These are phyloP conservation scores for Parascotia fuliginaria DNA, from an alignment of 2,888 invertebrate genomes.

Conservation along the genomic window DNA sequence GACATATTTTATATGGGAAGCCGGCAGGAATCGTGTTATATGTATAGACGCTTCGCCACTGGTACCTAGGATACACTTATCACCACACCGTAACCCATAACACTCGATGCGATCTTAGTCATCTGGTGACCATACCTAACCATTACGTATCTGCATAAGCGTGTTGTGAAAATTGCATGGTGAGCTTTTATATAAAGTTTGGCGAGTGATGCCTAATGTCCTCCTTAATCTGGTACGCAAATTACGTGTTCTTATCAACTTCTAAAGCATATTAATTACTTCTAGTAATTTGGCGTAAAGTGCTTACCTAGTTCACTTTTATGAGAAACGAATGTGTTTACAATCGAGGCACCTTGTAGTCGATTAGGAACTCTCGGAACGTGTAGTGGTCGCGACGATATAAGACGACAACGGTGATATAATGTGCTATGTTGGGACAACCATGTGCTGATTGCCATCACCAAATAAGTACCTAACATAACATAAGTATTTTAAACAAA, in stretches of 20 bases:
- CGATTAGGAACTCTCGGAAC: constrained; percentile 11
- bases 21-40: too few species aligned
- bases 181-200: neutral
- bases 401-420: constrained; percentile 10
- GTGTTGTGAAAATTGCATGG: neutral
- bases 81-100: too few species aligned
- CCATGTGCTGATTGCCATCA: neutral
- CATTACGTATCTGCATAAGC: too few species aligned
- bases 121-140: too few species aligned
- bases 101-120: too few species aligned
- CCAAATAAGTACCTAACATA: neutral
- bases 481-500: neutral
- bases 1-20: too few species aligned
- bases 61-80: too few species aligned
- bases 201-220: neutral
- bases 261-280: constrained; percentile 36
- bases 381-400: constrained; percentile 15
- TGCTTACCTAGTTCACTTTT: constrained; percentile 33
- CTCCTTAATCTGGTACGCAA: neutral
- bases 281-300: constrained; percentile 37
- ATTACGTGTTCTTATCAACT: constrained; percentile 18
- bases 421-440: constrained; percentile 6
- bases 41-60: too few species aligned
- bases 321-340: constrained; percentile 37
- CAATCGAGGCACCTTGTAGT: constrained; percentile 23